Evolutionary conservation across 2,113 vertebrate genomes (phyloP).

Genomic region (Morone saxatilis): DNA sequence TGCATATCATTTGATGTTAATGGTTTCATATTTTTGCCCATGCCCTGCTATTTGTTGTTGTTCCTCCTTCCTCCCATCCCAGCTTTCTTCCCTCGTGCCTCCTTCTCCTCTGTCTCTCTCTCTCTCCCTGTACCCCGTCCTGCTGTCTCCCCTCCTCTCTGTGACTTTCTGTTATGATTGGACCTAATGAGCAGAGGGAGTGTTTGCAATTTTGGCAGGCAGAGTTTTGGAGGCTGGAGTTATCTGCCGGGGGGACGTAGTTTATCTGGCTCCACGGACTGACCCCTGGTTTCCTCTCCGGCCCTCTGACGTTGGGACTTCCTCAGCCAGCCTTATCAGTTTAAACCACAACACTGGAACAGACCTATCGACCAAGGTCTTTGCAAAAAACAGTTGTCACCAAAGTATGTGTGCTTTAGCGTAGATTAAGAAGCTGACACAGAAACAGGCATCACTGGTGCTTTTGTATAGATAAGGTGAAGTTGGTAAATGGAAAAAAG

Average conservation of each 20-base stretch:
- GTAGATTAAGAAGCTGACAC: not conserved
- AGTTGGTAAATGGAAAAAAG: not conserved
- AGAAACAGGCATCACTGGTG: not conserved
- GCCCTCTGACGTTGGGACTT: conserved; percentile 84
- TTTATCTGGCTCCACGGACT: conserved; percentile 77
- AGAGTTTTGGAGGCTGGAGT: conserved; percentile 15
- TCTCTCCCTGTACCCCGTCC: not conserved
- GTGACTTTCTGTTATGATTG: conserved; percentile 60
- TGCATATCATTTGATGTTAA: not conserved
- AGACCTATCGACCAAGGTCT: conserved; percentile 51
- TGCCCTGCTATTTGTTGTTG: not conserved
- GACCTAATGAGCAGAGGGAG: conserved; percentile 38
- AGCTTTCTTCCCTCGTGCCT: not conserved
- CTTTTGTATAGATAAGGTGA: not conserved
- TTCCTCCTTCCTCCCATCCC: not conserved
- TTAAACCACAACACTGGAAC: conserved; percentile 81
- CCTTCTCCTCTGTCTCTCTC: not conserved
- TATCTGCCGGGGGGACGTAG: conserved; percentile 40
- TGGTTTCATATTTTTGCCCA: not conserved
- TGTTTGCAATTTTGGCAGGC: conserved; percentile 40
- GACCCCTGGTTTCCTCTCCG: conserved; percentile 76
- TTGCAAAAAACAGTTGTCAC: conserved; percentile 65
- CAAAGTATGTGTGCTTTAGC: conserved; percentile 12
- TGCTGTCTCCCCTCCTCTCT: not conserved
- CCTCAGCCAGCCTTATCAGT: conserved; percentile 84